Evolutionary conservation across 2,888 invertebrate species (phyloP), one percentile per base, ranked within the genome.

Genomic region (Melipona beecheii): DNA sequence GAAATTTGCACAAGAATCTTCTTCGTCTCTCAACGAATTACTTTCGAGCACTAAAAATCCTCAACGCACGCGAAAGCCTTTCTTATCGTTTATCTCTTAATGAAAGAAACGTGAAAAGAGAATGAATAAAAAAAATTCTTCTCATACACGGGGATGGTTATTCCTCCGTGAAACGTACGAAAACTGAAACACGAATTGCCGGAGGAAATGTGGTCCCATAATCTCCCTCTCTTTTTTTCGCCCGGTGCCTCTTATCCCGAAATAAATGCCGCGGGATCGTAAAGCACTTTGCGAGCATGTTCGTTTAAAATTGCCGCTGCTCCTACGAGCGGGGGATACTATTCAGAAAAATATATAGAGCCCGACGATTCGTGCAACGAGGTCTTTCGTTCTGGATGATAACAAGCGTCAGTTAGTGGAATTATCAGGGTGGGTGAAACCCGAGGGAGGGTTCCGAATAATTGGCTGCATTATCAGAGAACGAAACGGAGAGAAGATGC

Each of bases 281-380:
- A 56, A 58, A 69, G n/a, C 6, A 27, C 58, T 50, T 58, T 17
- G 66, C 17, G 11, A 58, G 21, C 43, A 58, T 69, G 56, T 69
- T 50, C 70, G 24, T 66, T 58, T 31, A 58, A 69, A 69, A 68
- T 81, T 62, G 58, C 54, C 24, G 49, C 31, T 31, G n/a, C 31
- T 50, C 6, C 69, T 36, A n/a, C 31, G n/a, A 4, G 21, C 17
- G 49, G 11, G 19, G 49, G 52, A 31, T 69, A 64, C n/a, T n/a
- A 64, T 64, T 69, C 60, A 64, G n/a, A 49, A 50, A 62, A 68
- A 79, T 79, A 64, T 75, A 54, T 62, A 54, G n/a, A 79, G 50
- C 31, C 9, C 2, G 54, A 21, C 49, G 54, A 79, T 75, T 60
- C 21, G 9, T 43, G 27, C 27, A 49, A 31, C 31, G 56, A 60